These are phyloP conservation scores for Cyclopterus lumpus DNA, from an alignment of 2,797 vertebrate species.

Conservation along the genomic window DNA sequence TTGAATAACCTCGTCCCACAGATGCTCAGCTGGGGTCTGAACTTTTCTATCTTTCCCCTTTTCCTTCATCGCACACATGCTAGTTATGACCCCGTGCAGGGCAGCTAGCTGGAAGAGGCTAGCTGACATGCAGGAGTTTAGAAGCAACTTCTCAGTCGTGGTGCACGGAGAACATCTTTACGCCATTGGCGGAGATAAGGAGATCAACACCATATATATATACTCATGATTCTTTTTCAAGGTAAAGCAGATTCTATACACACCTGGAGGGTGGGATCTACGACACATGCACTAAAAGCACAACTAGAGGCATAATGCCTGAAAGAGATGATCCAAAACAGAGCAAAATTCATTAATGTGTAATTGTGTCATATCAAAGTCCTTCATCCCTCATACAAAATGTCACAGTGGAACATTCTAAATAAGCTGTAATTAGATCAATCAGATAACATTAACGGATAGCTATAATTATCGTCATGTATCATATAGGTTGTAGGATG, in stretches of 20 bases:
- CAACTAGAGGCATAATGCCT: too few relatives aligned
- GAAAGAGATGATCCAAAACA: too few relatives aligned
- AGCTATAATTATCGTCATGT: not conserved
- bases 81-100: conserved; percentile 78
- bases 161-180: conserved; percentile 66
- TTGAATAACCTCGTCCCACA: not conserved
- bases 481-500: not conserved
- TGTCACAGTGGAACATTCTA: too few relatives aligned
- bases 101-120: conserved; percentile 79
- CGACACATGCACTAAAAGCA: too few relatives aligned
- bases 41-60: not conserved
- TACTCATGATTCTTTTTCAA: too few relatives aligned
- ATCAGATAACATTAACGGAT: not conserved
- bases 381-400: too few relatives aligned
- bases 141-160: conserved; percentile 81
- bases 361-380: too few relatives aligned
- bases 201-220: conserved; percentile 78
- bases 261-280: too few relatives aligned
- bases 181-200: conserved; percentile 83
- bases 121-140: conserved; percentile 81
- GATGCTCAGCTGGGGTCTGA: not conserved
- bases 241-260: too few relatives aligned
- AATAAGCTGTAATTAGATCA: too few relatives aligned
- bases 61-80: not conserved
- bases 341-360: too few relatives aligned